phyloP scores from a whole-genome alignment of 2,797 vertebrate species.

The Petrocephalus schoutedeni region DNA sequence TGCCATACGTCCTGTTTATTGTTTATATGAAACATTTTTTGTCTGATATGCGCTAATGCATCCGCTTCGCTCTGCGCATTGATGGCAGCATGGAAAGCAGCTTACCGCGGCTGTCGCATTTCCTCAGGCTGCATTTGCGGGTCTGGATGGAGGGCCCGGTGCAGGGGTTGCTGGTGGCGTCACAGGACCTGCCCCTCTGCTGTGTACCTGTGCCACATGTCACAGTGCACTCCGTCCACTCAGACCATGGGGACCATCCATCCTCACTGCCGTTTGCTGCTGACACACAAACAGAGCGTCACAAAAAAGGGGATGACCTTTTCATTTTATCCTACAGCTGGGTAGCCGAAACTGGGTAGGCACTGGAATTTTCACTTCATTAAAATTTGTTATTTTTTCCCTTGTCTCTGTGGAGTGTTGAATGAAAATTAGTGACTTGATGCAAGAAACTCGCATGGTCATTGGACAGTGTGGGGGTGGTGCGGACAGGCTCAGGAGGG shows the following conservation, averaged over 20 bases:
- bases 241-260: slow-evolving; percentile 96
- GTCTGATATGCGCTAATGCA: background rate
- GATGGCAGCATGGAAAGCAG: slow-evolving; percentile 27
- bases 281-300: slow-evolving; percentile 6
- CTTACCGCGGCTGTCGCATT: slow-evolving; percentile 91
- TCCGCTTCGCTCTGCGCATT: background rate
- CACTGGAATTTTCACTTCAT: background rate
- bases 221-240: slow-evolving; percentile 94
- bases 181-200: slow-evolving; percentile 91
- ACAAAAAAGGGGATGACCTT: background rate
- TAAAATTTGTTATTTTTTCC: background rate
- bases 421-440: background rate
- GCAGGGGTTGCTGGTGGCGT: slow-evolving; percentile 90
- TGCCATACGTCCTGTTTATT: background rate
- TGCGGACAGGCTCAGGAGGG: background rate
- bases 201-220: slow-evolving; percentile 92
- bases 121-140: slow-evolving; percentile 83
- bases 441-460: background rate
- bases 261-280: slow-evolving; percentile 75
- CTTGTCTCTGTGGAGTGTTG: background rate
- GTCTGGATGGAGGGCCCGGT: slow-evolving; percentile 91
- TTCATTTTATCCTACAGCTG: background rate
- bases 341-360: background rate
- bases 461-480: background rate
- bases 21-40: background rate